Evolutionary conservation across 2,888 invertebrate genomes (phyloP), one percentile per base, ranked within the genome.

Genomic region (Rhopalosiphum nymphaeae): DNA sequence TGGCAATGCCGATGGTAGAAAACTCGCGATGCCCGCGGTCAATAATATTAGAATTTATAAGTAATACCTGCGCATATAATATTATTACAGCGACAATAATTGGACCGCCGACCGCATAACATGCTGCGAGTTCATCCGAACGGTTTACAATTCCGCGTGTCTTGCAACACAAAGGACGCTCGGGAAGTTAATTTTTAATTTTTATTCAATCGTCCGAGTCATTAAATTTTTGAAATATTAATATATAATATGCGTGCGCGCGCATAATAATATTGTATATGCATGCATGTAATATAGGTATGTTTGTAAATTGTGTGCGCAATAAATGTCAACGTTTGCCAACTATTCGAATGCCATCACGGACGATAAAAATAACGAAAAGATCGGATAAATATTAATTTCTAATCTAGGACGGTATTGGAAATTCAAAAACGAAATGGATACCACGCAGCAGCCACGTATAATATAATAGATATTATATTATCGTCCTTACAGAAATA

Each of bases 311-410:
- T 7, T 21, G 78, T 36, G 21, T 78, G 36, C n/a, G n/a, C n/a
- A 61, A 67, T 67, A 67, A 67, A 49, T 29, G n/a, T 49, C 87
- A 21, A 87, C 87, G 87, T 87, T 29, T 49, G 46, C 46, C 44
- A 86, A n/a, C 29, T 87, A 87, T 87, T 44, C n/a, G 21, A 53
- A 36, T 36, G 36, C 36, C 21, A n/a, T 88, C n/a, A 25, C 49
- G 49, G 25, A 53, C 49, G 53, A 88, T n/a, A 53, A 44, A 85
- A 85, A 85, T 85, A 87, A 87, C 16, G 49, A n/a, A 49, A 21
- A 49, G n/a, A 49, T 49, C n/a, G n/a, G 49, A 49, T 46, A 88
- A 88, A 53, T 53, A 88, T 53, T 88, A 88, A 88, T 36, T 36
- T 25, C 49, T 36, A 25, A 88, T 53, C 88, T 36, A 36, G 88